These are phyloP conservation scores for Helicoverpa armigera DNA, from an alignment of 1,140 invertebrate species.

Conservation along the genomic window DNA sequence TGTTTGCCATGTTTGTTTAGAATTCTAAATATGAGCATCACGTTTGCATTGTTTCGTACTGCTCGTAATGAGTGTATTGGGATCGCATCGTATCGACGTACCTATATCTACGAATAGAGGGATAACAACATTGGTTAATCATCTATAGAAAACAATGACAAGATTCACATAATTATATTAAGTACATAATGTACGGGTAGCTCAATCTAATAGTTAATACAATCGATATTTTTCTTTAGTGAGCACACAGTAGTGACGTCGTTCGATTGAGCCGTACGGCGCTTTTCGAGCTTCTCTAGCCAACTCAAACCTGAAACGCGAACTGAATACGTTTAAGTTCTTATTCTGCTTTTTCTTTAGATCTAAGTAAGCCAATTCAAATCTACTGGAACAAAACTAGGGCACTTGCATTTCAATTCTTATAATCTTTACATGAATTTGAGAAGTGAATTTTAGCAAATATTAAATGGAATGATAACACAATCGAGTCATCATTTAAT, in stretches of 20 bases:
- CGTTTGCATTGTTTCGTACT: constrained; percentile 5
- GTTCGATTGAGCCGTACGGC: background rate
- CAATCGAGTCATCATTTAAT: constrained; percentile 24
- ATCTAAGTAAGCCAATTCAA: too few species aligned
- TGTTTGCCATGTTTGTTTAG: constrained; percentile 17
- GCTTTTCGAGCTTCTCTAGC: background rate
- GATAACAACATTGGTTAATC: constrained; percentile 4
- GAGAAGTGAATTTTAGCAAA: background rate
- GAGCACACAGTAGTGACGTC: background rate
- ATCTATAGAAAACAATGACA: background rate
- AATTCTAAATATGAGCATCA: constrained; percentile 8
- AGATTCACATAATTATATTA: background rate
- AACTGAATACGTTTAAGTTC: too few species aligned
- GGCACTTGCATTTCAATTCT: too few species aligned
- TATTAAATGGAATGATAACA: background rate
- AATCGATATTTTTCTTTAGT: background rate
- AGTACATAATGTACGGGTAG: background rate
- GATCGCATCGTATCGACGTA: constrained; percentile 1
- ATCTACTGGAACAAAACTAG: too few species aligned
- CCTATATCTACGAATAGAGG: background rate
- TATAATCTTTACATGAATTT: too few species aligned
- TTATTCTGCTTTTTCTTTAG: too few species aligned
- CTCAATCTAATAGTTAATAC: background rate
- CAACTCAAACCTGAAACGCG: background rate
- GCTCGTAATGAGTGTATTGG: background rate